A percentile compares a stretch with the other conserved stretches of the same genome.
Conservation (phyloP, 2,113 vertebrate genomes). For the Hyperopisus bebe region DNA sequence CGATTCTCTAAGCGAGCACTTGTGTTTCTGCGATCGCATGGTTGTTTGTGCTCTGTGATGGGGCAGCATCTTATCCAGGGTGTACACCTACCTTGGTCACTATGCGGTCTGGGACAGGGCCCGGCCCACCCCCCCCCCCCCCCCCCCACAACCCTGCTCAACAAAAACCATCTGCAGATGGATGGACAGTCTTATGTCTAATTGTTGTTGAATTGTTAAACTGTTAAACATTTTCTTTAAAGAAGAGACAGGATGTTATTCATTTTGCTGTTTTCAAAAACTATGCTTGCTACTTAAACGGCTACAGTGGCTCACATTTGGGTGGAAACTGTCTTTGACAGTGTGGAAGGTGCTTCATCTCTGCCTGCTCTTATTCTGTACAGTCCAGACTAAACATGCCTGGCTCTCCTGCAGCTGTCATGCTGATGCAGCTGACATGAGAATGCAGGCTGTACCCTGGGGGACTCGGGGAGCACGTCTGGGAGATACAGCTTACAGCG, state of each 20-base stretch:
- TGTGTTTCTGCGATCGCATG: too few species aligned
- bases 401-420: background rate
- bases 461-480: background rate
- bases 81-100: background rate
- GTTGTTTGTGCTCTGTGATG: background rate
- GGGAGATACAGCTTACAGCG: background rate
- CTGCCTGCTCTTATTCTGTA: conserved; percentile 12
- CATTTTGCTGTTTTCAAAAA: background rate
- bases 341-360: conserved; percentile 11
- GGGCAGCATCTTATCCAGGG: background rate
- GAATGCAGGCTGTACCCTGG: background rate
- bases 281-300: background rate
- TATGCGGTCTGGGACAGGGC: background rate
- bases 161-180: background rate
- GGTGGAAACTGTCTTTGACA: background rate
- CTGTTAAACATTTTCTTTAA: too few species aligned
- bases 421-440: conserved; percentile 35
- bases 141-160: background rate
- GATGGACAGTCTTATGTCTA: background rate
- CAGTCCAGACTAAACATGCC: conserved; percentile 38
- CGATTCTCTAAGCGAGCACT: background rate
- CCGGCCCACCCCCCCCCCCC: background rate
- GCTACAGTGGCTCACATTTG: background rate
- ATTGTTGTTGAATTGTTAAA: background rate
- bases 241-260: too few species aligned